phyloP scores from a whole-genome alignment of 2,888 invertebrate species.

The Nomada flava region DNA sequence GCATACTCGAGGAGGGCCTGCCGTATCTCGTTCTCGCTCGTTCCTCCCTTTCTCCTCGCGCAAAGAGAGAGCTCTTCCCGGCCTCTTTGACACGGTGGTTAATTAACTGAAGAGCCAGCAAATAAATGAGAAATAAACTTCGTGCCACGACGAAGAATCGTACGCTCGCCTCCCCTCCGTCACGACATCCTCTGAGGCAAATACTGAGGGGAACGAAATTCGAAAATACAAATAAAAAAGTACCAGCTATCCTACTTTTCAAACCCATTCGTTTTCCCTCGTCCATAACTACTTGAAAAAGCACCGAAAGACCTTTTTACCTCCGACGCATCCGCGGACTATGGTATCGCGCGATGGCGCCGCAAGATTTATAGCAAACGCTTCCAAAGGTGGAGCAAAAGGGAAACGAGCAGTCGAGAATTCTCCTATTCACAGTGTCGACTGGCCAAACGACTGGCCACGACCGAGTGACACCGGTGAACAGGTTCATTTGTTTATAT shows the following conservation, averaged over 20 bases:
- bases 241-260: neutral
- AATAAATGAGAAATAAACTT: slow-evolving; percentile 56
- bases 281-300: slow-evolving; percentile 3
- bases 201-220: too few species aligned
- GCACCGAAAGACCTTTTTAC: neutral
- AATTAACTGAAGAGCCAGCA: slow-evolving; percentile 57
- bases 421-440: slow-evolving; percentile 35
- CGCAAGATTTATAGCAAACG: slow-evolving; percentile 19
- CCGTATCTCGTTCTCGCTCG: slow-evolving; percentile 7
- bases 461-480: slow-evolving; percentile 39
- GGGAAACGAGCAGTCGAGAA: neutral
- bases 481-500: slow-evolving; percentile 48
- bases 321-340: slow-evolving; percentile 19
- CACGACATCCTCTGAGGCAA: slow-evolving; percentile 6
- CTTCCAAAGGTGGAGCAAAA: slow-evolving; percentile 15
- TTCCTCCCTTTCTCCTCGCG: slow-evolving; percentile 27
- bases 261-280: neutral
- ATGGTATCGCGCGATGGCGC: neutral
- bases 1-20: slow-evolving; percentile 33
- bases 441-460: slow-evolving; percentile 32
- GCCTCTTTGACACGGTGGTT: slow-evolving; percentile 47
- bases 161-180: neutral
- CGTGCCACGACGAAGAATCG: slow-evolving; percentile 25
- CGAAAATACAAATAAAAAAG: too few species aligned
- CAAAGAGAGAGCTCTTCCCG: slow-evolving; percentile 8